These are phyloP conservation scores for Lamprotornis superbus DNA, from an alignment of 2,113 vertebrate species.

Conservation along the genomic window DNA sequence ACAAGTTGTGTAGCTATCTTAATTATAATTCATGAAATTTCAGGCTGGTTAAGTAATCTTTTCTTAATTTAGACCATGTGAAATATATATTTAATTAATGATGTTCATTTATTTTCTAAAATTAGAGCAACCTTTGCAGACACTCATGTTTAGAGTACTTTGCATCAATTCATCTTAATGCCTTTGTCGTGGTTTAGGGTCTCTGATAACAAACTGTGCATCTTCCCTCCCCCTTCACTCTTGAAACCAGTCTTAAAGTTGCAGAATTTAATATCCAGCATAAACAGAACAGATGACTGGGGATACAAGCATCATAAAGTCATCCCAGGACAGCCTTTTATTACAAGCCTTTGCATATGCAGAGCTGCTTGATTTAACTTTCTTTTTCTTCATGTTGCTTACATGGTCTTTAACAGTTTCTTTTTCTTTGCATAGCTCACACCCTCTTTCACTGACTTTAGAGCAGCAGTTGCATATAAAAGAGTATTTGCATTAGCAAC, in stretches of 20 bases:
- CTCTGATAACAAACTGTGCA: too few species aligned
- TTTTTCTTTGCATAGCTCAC: not conserved
- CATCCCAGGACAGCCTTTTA: not conserved
- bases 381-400: not conserved
- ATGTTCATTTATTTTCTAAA: not conserved
- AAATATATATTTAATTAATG: not conserved
- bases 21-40: not conserved
- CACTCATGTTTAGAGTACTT: not conserved
- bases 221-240: too few species aligned
- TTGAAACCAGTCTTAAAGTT: too few species aligned
- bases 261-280: too few species aligned
- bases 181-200: too few species aligned
- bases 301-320: too few species aligned
- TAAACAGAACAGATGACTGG: too few species aligned
- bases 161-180: not conserved
- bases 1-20: not conserved
- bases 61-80: not conserved
- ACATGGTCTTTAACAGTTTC: not conserved
- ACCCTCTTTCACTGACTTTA: not conserved
- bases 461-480: not conserved
- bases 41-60: not conserved
- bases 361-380: not conserved
- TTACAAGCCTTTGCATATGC: not conserved
- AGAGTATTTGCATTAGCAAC: not conserved
- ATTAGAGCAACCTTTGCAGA: not conserved